Evolutionary conservation across 1,140 invertebrate species (phyloP), one percentile per base, ranked within the genome.

Genomic region (Ericerus pela): DNA sequence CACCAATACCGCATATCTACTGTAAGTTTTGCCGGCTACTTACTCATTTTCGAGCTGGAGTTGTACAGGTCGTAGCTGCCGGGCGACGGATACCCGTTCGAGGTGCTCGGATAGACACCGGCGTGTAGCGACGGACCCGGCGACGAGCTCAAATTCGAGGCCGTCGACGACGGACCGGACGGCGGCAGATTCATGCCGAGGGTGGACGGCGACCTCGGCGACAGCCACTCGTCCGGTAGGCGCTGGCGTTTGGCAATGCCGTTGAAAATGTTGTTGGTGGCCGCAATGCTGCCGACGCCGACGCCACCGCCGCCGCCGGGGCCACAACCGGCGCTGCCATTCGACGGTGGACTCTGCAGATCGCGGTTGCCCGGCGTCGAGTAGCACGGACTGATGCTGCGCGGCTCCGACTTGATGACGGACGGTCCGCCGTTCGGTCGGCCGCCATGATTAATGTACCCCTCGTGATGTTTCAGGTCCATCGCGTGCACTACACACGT

Each of bases 401-500:
- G 41, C 26, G 41, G 41, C 26, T 47, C 41, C 3, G 41, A 47
- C 26, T 47, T 47, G 41, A 47, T 47, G 41, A 47, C 41, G 26
- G 41, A 47, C 41, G 10, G 41, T n/a, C n/a, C n/a, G 26, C 12
- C 41, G 22, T 47, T 47, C 41, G 41, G 41, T 14, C 41, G 22
- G 41, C 41, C 41, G 3, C 41, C 41, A 24, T 47, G 22, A 24
- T 24, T 47, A 24, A 24, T 24, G 20, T 24, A 4, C 8, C 22
- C 41, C 22, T 47, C 41, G 41, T 47, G 41, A 24, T 47, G 41
- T 47, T 47, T 47, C 41, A 47, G 26, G 41, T 47, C 41, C 41
- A 47, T 47, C 41, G 41, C 20, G 41, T 24, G 26, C 41, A 47
- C 26, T 47, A 22, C 16, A 47, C 41, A 16, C 37, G 37, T 5